A percentile compares a stretch with the other conserved stretches of the same genome.
phyloP scores from a whole-genome alignment of 1,140 invertebrate genomes.

The Harpegnathos saltator region DNA sequence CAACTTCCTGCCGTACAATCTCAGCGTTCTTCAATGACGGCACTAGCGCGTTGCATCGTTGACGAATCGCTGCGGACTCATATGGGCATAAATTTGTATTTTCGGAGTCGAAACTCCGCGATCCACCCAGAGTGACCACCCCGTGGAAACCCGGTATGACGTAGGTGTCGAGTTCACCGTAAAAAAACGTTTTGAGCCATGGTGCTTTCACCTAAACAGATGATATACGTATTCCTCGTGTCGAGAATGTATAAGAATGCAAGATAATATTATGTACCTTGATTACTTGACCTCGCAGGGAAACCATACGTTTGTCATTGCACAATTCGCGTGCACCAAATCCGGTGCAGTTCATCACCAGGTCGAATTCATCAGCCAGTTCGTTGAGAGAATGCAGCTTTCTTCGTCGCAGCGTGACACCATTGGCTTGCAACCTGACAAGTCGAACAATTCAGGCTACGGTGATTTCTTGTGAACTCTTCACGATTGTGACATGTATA shows the following conservation, averaged over 20 bases:
- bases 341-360: conserved; percentile 96
- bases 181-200: conserved; percentile 95
- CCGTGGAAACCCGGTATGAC: conserved; percentile 92
- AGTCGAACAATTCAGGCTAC: conserved; percentile 26
- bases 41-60: conserved; percentile 90
- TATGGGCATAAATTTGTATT: conserved; percentile 89
- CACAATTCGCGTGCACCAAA: conserved; percentile 92
- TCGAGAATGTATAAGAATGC: background rate
- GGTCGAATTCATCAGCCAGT: conserved; percentile 89
- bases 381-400: conserved; percentile 88
- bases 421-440: conserved; percentile 87
- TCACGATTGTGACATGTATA: background rate
- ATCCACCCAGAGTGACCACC: conserved; percentile 93
- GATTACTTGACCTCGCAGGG: conserved; percentile 95
- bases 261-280: conserved; percentile 87
- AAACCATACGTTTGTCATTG: conserved; percentile 91
- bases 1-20: conserved; percentile 89
- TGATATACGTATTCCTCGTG: background rate
- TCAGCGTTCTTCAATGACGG: conserved; percentile 90
- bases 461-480: background rate
- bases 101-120: conserved; percentile 92
- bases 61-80: conserved; percentile 91
- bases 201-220: conserved; percentile 91
- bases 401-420: conserved; percentile 87
- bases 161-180: conserved; percentile 94